phyloP scores from a whole-genome alignment of 1,140 invertebrate species.

The Ceratina australensis region DNA sequence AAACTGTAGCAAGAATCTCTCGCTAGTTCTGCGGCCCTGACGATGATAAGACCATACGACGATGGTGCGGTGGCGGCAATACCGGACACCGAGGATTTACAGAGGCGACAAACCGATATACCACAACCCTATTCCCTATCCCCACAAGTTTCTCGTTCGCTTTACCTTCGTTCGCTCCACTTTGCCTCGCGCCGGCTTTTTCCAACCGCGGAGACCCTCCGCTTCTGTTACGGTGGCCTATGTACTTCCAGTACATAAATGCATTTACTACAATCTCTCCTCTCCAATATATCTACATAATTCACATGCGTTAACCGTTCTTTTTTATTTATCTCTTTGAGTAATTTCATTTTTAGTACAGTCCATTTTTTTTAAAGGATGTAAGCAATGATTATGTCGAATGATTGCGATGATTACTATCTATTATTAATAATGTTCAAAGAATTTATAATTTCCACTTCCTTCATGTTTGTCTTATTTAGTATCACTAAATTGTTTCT shows the following conservation, averaged over 20 bases:
- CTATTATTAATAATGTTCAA: no score
- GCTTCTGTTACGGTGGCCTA: slow-evolving; percentile 53
- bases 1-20: slow-evolving; percentile 33
- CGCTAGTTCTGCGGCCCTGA: slow-evolving; percentile 62
- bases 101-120: slow-evolving; percentile 69
- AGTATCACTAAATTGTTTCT: no score
- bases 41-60: slow-evolving; percentile 66
- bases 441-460: no score
- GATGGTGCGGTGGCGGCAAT: slow-evolving; percentile 66
- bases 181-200: slow-evolving; percentile 53
- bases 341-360: background rate
- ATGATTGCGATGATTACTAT: no score
- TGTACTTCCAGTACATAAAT: slow-evolving; percentile 42
- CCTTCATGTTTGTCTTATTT: no score
- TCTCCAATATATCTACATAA: slow-evolving; percentile 37
- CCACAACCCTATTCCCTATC: slow-evolving; percentile 52
- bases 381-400: no score
- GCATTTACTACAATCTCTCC: slow-evolving; percentile 26
- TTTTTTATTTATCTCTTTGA: background rate
- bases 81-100: slow-evolving; percentile 67
- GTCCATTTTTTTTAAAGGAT: no score
- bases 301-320: slow-evolving; percentile 8
- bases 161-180: slow-evolving; percentile 59
- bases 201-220: slow-evolving; percentile 30
- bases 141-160: slow-evolving; percentile 44